Percentiles rank a stretch among this genome's conserved stretches.
phyloP scores from a whole-genome alignment of 2,888 invertebrate species.

The Iphiclides podalirius region DNA sequence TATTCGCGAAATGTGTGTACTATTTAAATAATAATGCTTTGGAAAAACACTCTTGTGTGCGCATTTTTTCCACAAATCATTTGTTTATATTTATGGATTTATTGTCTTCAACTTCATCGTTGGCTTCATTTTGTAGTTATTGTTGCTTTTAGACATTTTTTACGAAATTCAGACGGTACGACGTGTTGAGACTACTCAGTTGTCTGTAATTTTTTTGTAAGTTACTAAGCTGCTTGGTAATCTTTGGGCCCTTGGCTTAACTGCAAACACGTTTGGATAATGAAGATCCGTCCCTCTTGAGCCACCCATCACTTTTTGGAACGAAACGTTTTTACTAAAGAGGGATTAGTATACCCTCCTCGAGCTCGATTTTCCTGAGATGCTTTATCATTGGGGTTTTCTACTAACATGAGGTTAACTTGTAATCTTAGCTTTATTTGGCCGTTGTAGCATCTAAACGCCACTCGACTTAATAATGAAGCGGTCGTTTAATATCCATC shows the following conservation, averaged over 20 bases:
- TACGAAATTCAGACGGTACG: too few relatives aligned
- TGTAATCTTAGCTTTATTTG: constrained; percentile 80
- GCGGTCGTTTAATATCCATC: constrained; percentile 53
- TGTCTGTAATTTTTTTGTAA: constrained; percentile 45
- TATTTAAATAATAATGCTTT: too few relatives aligned
- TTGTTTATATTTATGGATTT: too few relatives aligned
- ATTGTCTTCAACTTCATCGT: too few relatives aligned
- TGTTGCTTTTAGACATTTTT: too few relatives aligned
- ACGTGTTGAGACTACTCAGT: not conserved
- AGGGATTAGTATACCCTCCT: constrained; percentile 78
- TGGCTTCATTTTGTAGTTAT: too few relatives aligned
- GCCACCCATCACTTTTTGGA: constrained; percentile 78
- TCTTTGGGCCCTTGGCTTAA: constrained; percentile 72
- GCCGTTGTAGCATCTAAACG: constrained; percentile 71
- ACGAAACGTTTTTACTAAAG: constrained; percentile 79
- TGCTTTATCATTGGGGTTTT: constrained; percentile 79
- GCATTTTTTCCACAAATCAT: too few relatives aligned
- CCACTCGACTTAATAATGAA: constrained; percentile 68
- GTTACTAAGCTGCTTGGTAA: constrained; percentile 66
- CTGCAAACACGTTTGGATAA: constrained; percentile 75
- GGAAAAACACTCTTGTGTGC: too few relatives aligned
- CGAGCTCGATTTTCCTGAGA: constrained; percentile 74
- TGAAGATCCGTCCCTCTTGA: constrained; percentile 75
- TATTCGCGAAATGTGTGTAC: constrained; percentile 1
- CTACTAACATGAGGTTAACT: constrained; percentile 79